phyloP scores from a whole-genome alignment of 2,888 invertebrate species.

The Nephrocerus scutellatus region DNA sequence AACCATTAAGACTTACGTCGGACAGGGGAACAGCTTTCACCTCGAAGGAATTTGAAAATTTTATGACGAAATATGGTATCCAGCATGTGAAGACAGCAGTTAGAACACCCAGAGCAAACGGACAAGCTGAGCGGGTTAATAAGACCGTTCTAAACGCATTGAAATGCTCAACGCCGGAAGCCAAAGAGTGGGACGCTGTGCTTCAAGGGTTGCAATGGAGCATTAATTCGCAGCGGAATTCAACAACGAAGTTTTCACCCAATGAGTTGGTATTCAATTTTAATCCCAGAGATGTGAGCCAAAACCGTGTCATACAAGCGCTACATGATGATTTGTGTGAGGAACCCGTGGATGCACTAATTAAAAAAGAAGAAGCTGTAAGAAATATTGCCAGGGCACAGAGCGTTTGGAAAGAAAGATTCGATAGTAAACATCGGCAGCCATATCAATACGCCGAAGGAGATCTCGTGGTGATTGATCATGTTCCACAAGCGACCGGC shows the following conservation, averaged over 20 bases:
- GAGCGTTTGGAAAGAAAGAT: conserved; percentile 8
- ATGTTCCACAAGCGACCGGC: conserved; percentile 2
- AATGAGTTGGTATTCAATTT: conserved; percentile 14
- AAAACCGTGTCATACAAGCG: conserved; percentile 9
- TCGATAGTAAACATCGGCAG: conserved; percentile 5
- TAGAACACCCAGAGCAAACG: conserved; percentile 8
- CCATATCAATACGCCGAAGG: conserved; percentile 1
- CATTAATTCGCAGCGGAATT: conserved; percentile 11
- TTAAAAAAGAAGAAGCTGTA: neutral
- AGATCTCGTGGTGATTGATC: conserved; percentile 5
- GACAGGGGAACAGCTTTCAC: conserved; percentile 14
- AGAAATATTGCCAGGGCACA: conserved; percentile 6
- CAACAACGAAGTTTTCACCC: conserved; percentile 9
- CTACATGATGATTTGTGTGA: neutral
- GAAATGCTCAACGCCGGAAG: conserved; percentile 2
- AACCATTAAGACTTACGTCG: conserved; percentile 6
- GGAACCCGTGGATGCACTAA: neutral
- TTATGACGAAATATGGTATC: conserved; percentile 2
- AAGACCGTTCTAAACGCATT: conserved; percentile 9
- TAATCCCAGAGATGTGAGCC: conserved; percentile 8
- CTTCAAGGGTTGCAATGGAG: conserved; percentile 11
- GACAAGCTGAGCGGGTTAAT: conserved; percentile 12
- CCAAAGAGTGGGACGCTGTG: conserved; percentile 9
- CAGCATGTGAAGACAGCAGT: conserved; percentile 11
- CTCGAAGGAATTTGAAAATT: conserved; percentile 2